A percentile compares a stretch with the other conserved stretches of the same genome.
These are phyloP conservation scores for Cremastobaeus sp. DNA, from an alignment of 2,888 invertebrate genomes.

Conservation along the genomic window DNA sequence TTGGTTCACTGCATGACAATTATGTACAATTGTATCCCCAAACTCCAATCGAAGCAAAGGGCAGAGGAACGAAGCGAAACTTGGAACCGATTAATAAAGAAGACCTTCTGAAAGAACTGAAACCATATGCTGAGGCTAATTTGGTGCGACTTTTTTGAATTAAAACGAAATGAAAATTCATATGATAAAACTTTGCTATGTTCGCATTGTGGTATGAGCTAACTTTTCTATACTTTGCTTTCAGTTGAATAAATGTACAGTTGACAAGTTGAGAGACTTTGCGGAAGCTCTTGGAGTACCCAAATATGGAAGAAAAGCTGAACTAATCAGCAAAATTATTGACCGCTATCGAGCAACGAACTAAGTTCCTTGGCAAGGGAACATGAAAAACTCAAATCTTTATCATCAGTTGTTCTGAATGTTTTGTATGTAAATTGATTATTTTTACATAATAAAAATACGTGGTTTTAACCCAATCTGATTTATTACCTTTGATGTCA, in stretches of 20 bases:
- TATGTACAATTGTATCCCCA: slow-evolving; percentile 14
- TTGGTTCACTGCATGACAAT: neutral
- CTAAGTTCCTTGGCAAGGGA: no score
- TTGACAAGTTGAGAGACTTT: slow-evolving; percentile 14
- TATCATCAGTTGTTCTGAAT: no score
- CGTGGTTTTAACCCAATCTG: no score
- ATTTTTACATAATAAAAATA: no score
- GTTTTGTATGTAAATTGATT: no score
- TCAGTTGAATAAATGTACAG: slow-evolving; percentile 19
- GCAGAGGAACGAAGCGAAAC: slow-evolving; percentile 10
- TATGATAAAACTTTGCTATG: neutral
- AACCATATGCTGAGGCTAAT: neutral
- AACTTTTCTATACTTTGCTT: slow-evolving; percentile 3
- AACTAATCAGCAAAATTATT: slow-evolving; percentile 14
- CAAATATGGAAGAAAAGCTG: slow-evolving; percentile 26
- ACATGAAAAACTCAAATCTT: no score
- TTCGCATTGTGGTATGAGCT: neutral
- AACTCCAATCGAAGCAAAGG: neutral
- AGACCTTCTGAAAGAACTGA: slow-evolving; percentile 8
- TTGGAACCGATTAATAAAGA: slow-evolving; percentile 4
- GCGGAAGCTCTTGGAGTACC: slow-evolving; percentile 16
- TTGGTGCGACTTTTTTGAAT: neutral
- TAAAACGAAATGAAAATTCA: neutral
- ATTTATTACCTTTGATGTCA: no score
- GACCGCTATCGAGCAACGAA: slow-evolving; percentile 5